These are phyloP conservation scores for Notechis scutatus DNA, from an alignment of 2,113 vertebrate species.

Conservation along the genomic window DNA sequence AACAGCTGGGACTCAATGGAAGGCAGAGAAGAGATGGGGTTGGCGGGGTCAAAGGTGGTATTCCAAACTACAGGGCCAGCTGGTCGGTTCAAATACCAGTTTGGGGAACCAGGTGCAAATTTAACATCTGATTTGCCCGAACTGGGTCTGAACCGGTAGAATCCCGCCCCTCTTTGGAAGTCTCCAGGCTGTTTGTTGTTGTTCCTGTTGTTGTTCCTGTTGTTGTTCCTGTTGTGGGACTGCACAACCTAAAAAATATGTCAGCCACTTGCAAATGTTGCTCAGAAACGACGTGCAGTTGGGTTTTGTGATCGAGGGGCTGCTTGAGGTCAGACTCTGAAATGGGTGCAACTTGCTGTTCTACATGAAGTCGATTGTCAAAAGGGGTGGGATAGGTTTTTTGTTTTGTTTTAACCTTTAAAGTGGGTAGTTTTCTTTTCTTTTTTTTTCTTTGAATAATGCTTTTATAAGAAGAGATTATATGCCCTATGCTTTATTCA, in stretches of 20 bases:
- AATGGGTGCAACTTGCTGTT: background rate
- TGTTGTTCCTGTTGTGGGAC: background rate
- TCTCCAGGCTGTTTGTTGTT: background rate
- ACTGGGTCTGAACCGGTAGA: too few species aligned
- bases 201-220: background rate
- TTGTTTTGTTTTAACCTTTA: background rate
- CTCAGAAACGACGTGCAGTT: too few species aligned
- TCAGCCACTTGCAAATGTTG: background rate
- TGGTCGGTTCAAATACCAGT: too few species aligned
- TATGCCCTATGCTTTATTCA: conserved; percentile 30
- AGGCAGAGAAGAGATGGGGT: too few species aligned
- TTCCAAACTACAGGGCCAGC: too few species aligned
- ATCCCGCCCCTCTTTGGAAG: too few species aligned
- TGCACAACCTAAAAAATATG: background rate
- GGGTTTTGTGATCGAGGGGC: background rate
- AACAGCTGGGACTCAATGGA: too few species aligned
- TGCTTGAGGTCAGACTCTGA: background rate
- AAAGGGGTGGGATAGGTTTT: background rate
- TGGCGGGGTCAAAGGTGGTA: too few species aligned
- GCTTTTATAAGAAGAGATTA: conserved; percentile 72
- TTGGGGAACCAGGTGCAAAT: too few species aligned
- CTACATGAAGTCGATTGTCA: background rate
- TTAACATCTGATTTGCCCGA: too few species aligned
- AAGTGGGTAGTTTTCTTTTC: too few species aligned
- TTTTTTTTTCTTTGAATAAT: conserved; percentile 54